A percentile compares a stretch with the other conserved stretches of the same genome.
phyloP scores from a whole-genome alignment of 2,888 invertebrate genomes.

The Malthinus seriepunctatus region DNA sequence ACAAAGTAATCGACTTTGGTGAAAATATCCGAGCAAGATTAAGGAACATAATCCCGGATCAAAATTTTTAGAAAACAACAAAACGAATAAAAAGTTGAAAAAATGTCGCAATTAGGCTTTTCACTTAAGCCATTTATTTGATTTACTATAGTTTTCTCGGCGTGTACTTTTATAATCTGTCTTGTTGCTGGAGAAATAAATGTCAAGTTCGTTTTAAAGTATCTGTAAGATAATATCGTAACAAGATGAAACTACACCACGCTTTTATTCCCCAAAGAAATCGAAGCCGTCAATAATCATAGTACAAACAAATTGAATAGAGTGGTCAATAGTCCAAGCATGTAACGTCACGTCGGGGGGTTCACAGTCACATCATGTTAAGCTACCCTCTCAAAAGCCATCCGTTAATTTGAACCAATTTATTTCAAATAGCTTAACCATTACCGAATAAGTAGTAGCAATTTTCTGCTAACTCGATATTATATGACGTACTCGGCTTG shows the following conservation, averaged over 20 bases:
- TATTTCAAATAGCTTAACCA: constrained; percentile 27
- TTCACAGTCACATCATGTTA: constrained; percentile 29
- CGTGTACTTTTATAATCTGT: neutral
- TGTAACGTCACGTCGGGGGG: constrained; percentile 25
- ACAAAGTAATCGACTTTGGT: too few species aligned
- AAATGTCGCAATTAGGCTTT: too few species aligned
- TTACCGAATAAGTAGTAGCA: constrained; percentile 30
- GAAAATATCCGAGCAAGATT: too few species aligned
- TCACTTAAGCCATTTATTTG: neutral
- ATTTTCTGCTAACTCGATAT: constrained; percentile 32
- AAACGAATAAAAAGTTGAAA: too few species aligned
- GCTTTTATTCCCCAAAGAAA: constrained; percentile 9
- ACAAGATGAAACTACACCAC: constrained; percentile 9
- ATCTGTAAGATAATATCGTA: constrained; percentile 13
- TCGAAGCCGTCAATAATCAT: constrained; percentile 44
- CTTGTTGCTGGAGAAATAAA: constrained; percentile 12
- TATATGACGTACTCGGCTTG: constrained; percentile 19
- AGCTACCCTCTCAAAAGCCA: constrained; percentile 10
- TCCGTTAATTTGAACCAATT: constrained; percentile 29
- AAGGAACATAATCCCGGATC: too few species aligned
- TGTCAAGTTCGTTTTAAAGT: constrained; percentile 19
- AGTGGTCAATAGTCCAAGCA: constrained; percentile 26
- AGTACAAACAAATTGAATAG: constrained; percentile 47
- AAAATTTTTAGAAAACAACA: too few species aligned
- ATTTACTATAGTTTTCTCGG: neutral